Conservation (phyloP, 2,113 vertebrate genomes). For the Gracilinanus agilis region DNA sequence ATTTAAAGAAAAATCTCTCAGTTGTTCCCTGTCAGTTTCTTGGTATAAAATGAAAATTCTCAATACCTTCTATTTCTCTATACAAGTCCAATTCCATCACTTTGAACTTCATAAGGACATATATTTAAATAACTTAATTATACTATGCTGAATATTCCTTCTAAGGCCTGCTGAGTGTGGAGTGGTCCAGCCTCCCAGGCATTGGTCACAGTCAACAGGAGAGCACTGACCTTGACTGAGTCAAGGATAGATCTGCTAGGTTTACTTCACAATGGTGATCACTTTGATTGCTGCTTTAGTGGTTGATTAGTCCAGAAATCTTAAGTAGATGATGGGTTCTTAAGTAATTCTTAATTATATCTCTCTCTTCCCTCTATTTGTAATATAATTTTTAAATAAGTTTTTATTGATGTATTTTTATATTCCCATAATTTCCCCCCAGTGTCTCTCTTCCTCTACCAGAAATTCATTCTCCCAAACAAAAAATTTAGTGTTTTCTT, state of each 20-base stretch:
- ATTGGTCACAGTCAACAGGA: neutral
- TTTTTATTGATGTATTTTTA: no score
- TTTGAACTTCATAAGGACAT: neutral
- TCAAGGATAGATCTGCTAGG: constrained; percentile 3
- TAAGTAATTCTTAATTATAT: constrained; percentile 29
- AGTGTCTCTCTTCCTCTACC: neutral
- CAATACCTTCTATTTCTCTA: neutral
- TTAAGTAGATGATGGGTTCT: constrained; percentile 1
- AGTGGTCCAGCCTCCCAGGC: neutral
- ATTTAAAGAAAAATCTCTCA: neutral
- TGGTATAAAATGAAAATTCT: neutral
- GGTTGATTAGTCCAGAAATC: constrained; percentile 24
- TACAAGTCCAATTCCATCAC: neutral
- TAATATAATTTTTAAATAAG: constrained; percentile 16
- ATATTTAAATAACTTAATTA: neutral
- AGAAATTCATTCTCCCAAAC: neutral
- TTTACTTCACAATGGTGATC: neutral
- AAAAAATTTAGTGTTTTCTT: neutral
- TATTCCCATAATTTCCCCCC: neutral
- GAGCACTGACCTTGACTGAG: neutral
- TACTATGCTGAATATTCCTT: neutral
- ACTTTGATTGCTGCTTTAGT: constrained; percentile 26
- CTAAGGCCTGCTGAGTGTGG: neutral
- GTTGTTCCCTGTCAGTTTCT: neutral
- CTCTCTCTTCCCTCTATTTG: constrained; percentile 44